Base-by-base conservation (phyloP, 2,797 vertebrate species). In the Syngnathus rostellatus region DNA sequence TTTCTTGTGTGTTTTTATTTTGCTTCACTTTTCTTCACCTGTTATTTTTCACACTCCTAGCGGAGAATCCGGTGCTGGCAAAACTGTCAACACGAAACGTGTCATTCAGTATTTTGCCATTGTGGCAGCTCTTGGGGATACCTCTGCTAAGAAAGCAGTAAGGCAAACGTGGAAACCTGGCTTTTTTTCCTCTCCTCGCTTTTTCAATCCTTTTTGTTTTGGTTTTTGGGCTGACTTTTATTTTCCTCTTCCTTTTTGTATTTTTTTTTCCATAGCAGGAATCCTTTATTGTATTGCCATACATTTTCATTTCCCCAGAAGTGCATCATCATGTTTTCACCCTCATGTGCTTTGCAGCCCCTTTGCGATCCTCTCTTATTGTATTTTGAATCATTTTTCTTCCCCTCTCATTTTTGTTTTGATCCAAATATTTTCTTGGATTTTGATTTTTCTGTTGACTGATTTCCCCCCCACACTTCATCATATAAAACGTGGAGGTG, bases 61-160 rank as follows among this genome's bases (percentile, higher is more conserved):
- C 88, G 93, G 95, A 95, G 95, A 97, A 93, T 98, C 95, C 90
- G 94, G 95, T 93, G 95, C 95, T 93, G 95, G 95, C 92, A 98
- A 98, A 94, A 98, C 95, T 91, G 96, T 98, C 91, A 97, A 97
- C 94, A 97, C 94, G 88, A 98, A 98, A 93, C 89, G 94, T 90
- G 95, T 97, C 89, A 97, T 98, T 95, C 94, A 98, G 90, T 98
- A 98, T 94, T 97, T 97, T 96, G 95, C 95, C 91, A 95, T 95
- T 93, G 93, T 98, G 85, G 95, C 95, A 86, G 94, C 95, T 89
- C 89, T 97, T 85, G 95, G 94, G 89, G 95, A 97, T 79, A 87
- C 92, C 82, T 75, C 90, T 72, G 89, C 93, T 91, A 97, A 95
- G 90, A 98, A 97, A 94, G 90, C 91, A 92, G 95, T 95, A 95